A percentile compares a stretch with the other conserved stretches of the same genome.
These are phyloP conservation scores for Hermaeophaga mercurialis DNA, from an alignment of 2,888 invertebrate species.

Conservation along the genomic window DNA sequence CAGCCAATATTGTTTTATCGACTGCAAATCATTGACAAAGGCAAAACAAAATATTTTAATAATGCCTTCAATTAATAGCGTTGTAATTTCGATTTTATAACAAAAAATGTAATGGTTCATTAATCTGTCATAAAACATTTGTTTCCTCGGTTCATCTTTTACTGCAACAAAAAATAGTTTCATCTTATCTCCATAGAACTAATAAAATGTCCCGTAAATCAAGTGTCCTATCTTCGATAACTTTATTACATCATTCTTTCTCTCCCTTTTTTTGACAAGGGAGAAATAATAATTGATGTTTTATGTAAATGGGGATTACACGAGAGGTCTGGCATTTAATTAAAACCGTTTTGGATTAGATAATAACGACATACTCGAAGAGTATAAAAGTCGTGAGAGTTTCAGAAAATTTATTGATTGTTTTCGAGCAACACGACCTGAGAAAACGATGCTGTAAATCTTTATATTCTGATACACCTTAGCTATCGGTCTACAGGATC, in stretches of 20 bases:
- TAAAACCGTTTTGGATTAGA: slow-evolving; percentile 26
- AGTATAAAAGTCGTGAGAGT: slow-evolving; percentile 29
- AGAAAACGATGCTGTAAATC: slow-evolving; percentile 32
- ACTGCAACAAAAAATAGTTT: slow-evolving; percentile 15
- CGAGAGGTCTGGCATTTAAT: slow-evolving; percentile 23
- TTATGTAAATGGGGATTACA: slow-evolving; percentile 27
- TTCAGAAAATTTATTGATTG: slow-evolving; percentile 31
- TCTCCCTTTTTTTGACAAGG: slow-evolving; percentile 19
- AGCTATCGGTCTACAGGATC: slow-evolving; percentile 30
- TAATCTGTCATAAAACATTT: no score
- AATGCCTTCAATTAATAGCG: no score
- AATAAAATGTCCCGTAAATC: slow-evolving; percentile 18
- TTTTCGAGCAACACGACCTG: slow-evolving; percentile 34
- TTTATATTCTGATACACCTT: slow-evolving; percentile 30
- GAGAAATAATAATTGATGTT: slow-evolving; percentile 27
- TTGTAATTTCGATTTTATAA: no score
- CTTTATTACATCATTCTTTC: slow-evolving; percentile 28
- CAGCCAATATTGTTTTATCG: no score
- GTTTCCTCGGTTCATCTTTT: no score
- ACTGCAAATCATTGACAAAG: no score
- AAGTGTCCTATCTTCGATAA: slow-evolving; percentile 13
- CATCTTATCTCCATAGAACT: slow-evolving; percentile 2
- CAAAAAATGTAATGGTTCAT: no score
- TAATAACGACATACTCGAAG: slow-evolving; percentile 21
- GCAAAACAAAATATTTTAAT: no score